Base-by-base conservation (phyloP, 2,888 invertebrate species). In the Nomada ferruginata region DNA sequence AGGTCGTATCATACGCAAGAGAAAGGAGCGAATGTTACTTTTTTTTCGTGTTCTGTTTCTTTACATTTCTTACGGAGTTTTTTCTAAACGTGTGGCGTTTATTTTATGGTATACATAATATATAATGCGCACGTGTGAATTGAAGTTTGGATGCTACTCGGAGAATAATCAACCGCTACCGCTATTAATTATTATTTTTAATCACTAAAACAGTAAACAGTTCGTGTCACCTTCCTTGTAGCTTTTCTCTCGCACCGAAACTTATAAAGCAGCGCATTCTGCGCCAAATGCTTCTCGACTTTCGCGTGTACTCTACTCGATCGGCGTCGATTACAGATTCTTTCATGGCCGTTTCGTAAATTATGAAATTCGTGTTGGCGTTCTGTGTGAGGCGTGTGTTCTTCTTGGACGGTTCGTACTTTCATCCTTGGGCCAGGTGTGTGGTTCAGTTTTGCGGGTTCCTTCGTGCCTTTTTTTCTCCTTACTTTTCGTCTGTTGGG, bases 381-480 rank as follows among this genome's bases (percentile, higher is more conserved):
- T 65, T 60, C 15, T 36, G 47, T n/a, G 26, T 13, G 23, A 23
- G 26, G 26, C 10, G 23, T 47, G 65, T 23, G 23, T 73, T 11
- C 47, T 70, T 53, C 68, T 57, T 18, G 18, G 11, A 15, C 79
- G 47, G 59, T 79, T 72, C 81, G 74, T 70, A 66, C 57, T 85
- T 82, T 86, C 64, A 76, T 85, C 79, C 74, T 81, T 65, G 60
- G 74, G 68, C 87, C 87, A 87, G 87, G 88, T 87, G 87, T 75
- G 87, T 72, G 82, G 81, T 82, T 84, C 79, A 86, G 84, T 87
- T 87, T 87, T 87, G 83, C 57, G 87, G 80, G 79, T 85, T 88
- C 82, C 73, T 63, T 55, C 66, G 73, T 77, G 52, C 57, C 26
- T 65, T 85, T 68, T 68, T 73, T 73, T 55, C 71, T 71, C 53